Percentiles rank a stretch among this genome's conserved stretches.
Evolutionary conservation across 2,113 vertebrate species (phyloP).

Genomic region (Genyomyrus donnyi): DNA sequence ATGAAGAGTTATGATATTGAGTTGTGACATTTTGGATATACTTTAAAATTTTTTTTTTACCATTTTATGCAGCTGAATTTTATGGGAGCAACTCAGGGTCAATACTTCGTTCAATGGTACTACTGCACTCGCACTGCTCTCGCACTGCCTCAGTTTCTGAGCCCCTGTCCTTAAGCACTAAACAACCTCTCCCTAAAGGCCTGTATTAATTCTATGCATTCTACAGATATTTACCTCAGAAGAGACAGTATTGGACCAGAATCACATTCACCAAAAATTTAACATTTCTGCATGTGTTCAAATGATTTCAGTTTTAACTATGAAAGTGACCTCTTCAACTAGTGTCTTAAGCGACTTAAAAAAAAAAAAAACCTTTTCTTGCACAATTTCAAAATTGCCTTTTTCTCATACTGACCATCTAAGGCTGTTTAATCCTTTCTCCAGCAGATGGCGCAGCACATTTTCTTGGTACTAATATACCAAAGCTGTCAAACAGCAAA

Average conservation of each 20-base stretch:
- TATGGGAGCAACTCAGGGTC: background rate
- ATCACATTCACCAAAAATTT: background rate
- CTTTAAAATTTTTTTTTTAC: background rate
- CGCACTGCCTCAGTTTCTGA: background rate
- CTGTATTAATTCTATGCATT: background rate
- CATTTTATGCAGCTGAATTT: background rate
- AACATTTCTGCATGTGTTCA: background rate
- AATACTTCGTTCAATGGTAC: background rate
- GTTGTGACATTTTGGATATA: background rate
- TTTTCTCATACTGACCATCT: background rate
- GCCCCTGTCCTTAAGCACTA: background rate
- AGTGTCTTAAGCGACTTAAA: background rate
- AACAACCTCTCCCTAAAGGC: background rate
- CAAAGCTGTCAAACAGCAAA: background rate
- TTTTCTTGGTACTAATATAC: background rate
- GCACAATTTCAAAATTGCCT: background rate
- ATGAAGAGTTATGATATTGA: background rate
- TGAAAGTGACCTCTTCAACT: background rate
- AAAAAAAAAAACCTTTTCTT: background rate
- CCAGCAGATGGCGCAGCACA: background rate
- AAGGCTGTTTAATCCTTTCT: background rate
- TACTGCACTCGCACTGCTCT: background rate
- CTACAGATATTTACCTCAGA: background rate
- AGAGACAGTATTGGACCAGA: background rate
- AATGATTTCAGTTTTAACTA: background rate